A percentile compares a stretch with the other conserved stretches of the same genome.
phyloP scores from a whole-genome alignment of 2,888 invertebrate species.

The Pyrrhosoma nymphula region DNA sequence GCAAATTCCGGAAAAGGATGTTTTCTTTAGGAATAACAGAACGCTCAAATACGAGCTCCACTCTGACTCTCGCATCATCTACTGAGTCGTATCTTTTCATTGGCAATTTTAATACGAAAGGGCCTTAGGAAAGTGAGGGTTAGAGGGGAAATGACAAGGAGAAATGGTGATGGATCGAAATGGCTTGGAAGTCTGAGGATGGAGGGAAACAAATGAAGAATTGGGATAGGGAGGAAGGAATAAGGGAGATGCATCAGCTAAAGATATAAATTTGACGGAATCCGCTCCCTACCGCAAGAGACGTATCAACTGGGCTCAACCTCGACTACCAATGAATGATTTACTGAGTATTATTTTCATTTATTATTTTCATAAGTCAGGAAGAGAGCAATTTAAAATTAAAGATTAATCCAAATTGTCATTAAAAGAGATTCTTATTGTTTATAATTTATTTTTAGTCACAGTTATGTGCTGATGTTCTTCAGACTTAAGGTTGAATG shows the following conservation, averaged over 20 bases:
- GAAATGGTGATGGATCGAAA: slow-evolving; percentile 24
- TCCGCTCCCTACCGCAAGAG: background rate
- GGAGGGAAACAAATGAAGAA: background rate
- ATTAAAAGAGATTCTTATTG: too few species aligned
- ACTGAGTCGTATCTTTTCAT: background rate
- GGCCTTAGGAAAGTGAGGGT: background rate
- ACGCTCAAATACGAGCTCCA: background rate
- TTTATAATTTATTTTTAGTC: too few species aligned
- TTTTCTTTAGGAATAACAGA: background rate
- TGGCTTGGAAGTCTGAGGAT: background rate
- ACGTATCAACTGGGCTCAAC: background rate
- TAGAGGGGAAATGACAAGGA: background rate
- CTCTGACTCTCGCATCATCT: background rate
- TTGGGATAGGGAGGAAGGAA: background rate
- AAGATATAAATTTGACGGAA: background rate
- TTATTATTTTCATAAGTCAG: too few species aligned
- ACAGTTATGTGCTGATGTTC: too few species aligned
- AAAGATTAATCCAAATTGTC: too few species aligned
- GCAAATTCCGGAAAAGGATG: background rate
- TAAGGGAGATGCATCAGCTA: background rate
- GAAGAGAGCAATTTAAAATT: too few species aligned
- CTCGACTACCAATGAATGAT: background rate
- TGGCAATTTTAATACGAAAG: background rate
- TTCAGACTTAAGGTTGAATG: too few species aligned
- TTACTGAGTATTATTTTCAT: too few species aligned